phyloP scores from a whole-genome alignment of 2,888 invertebrate genomes.

The Pycnomerus fuliginosus region DNA sequence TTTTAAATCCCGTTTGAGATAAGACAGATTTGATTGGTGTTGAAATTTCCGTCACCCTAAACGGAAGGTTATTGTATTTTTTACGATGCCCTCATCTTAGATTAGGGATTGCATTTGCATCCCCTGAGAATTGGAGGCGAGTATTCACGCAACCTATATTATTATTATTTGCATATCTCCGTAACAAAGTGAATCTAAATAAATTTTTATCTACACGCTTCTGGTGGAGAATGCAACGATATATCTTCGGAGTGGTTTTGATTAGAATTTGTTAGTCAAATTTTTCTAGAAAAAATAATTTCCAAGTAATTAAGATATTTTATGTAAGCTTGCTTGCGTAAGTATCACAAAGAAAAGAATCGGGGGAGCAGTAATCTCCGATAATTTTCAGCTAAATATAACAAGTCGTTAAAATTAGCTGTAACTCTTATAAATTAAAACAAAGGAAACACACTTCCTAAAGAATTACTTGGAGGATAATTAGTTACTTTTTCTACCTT shows the following conservation, averaged over 20 bases:
- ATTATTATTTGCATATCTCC: constrained; percentile 50
- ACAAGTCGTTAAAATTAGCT: constrained; percentile 33
- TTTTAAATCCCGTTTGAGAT: constrained; percentile 13
- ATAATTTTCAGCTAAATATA: constrained; percentile 31
- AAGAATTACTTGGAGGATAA: constrained; percentile 31
- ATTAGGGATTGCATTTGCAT: constrained; percentile 40
- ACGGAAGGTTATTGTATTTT: constrained; percentile 41
- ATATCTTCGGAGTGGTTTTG: too few relatives aligned
- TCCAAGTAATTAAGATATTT: constrained; percentile 5
- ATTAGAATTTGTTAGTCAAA: constrained; percentile 36
- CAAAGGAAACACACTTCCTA: constrained; percentile 31
- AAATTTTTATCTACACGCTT: constrained; percentile 46
- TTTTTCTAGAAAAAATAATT: constrained; percentile 9
- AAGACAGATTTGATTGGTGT: constrained; percentile 10
- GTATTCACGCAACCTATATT: constrained; percentile 48
- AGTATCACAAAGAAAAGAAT: constrained; percentile 11
- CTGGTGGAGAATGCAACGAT: too few relatives aligned
- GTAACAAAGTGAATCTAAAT: constrained; percentile 44
- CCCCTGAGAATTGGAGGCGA: constrained; percentile 41
- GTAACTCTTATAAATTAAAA: constrained; percentile 25
- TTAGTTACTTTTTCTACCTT: constrained; percentile 26
- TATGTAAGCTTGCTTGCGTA: constrained; percentile 7
- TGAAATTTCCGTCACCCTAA: constrained; percentile 10
- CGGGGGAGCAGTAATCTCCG: constrained; percentile 29
- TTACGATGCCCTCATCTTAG: constrained; percentile 43